A percentile compares a stretch with the other conserved stretches of the same genome.
These are phyloP conservation scores for Pachycephus smyrnensis DNA, from an alignment of 2,888 invertebrate species.

Conservation along the genomic window DNA sequence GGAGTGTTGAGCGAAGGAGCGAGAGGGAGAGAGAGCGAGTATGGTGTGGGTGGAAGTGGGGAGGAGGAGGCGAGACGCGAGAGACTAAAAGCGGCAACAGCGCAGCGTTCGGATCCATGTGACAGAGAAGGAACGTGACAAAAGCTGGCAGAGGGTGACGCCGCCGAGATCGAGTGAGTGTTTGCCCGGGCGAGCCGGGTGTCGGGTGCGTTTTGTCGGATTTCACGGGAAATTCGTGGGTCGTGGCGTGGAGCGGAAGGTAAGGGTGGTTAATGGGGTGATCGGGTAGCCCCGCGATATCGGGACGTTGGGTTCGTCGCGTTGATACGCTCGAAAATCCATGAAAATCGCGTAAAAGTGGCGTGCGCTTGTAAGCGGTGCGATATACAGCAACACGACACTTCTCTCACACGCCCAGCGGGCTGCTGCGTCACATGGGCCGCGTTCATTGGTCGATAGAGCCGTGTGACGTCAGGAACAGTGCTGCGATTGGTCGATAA, in stretches of 20 bases:
- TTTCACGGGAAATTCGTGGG: constrained; percentile 37
- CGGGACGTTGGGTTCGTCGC: constrained; percentile 16
- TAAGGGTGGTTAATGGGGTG: constrained; percentile 25
- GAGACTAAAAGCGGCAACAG: constrained; percentile 51
- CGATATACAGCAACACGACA: constrained; percentile 23
- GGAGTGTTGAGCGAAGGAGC: neutral
- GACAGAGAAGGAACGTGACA: constrained; percentile 66
- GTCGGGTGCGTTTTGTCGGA: constrained; percentile 48
- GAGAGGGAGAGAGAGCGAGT: neutral
- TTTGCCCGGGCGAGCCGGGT: constrained; percentile 63
- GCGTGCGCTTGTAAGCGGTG: constrained; percentile 23
- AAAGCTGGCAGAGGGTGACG: constrained; percentile 64
- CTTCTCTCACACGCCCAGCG: constrained; percentile 35
- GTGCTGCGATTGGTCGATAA: constrained; percentile 60
- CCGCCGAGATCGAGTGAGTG: constrained; percentile 60
- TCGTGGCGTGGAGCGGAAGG: constrained; percentile 43
- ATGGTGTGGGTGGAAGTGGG: neutral
- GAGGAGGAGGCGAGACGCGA: neutral
- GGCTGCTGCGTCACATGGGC: constrained; percentile 68
- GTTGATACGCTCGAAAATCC: neutral
- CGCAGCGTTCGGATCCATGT: constrained; percentile 58
- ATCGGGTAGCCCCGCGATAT: constrained; percentile 8
- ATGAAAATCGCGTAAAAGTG: constrained; percentile 6
- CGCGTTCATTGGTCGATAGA: constrained; percentile 68
- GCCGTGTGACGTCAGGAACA: constrained; percentile 65